Base-by-base conservation (phyloP, 2,888 invertebrate genomes). In the Tetanocera ferruginea region DNA sequence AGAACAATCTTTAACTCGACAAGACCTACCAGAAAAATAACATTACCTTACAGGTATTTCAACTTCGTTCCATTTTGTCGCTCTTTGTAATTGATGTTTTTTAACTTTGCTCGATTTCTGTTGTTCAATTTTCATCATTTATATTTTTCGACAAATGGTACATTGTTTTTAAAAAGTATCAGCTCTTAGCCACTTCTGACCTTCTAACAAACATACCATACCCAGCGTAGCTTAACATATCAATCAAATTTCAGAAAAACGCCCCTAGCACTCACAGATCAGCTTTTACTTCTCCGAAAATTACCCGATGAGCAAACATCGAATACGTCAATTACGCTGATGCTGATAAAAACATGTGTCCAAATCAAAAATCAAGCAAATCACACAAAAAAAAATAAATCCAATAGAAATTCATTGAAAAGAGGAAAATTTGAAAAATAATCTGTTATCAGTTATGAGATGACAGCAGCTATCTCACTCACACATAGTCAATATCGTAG, bases 321-420 rank as follows among this genome's bases (percentile, higher is more conserved):
- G 6, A 23, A 19, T n/a, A 55, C 9, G 70, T 55, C 28, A 70
- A 70, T 25, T n/a, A 34, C 28, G 34, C 34, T 55, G 70, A 51
- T 69, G 37, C 28, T 28, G 64, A 51, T 52, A 70, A 49, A 5
- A 49, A 70, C 5, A 49, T 51, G 51, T 23, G 11, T 49, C 25
- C 51, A 52, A 71, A 55, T 55, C 17, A 55, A 66, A 37, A 64
- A 64, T n/a, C 11, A 64, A 64, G n/a, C 9, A 49, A 19, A 60
- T 8, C n/a, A n/a, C n/a, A 31, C 57, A 57, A 9, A 23, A 43
- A 62, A 74, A 19, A 31, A n/a, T n/a, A n/a, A 62, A 23, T 8
- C 3, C 5, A 31, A n/a, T 31, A 51, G n/a, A 31, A 67, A 52
- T 75, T 76, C 76, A 76, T 76, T 49, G 64, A 70, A 76, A 70